Evolutionary conservation across 2,113 vertebrate species (phyloP).

Genomic region (Psammodynastes pulverulentus): DNA sequence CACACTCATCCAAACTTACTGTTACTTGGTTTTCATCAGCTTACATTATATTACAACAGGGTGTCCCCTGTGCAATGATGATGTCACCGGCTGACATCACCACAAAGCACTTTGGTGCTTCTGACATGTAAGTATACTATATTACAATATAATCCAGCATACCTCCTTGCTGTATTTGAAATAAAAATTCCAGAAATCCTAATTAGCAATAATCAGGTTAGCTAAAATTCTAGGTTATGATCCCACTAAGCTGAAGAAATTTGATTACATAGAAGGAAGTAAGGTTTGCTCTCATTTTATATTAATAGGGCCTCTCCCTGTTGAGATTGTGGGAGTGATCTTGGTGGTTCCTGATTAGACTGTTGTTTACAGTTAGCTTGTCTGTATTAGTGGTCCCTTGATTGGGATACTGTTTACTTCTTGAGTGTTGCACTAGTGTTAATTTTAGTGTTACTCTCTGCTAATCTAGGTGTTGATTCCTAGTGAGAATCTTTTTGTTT

Average conservation of each 20-base stretch:
- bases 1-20: neutral
- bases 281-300: no score
- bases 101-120: neutral
- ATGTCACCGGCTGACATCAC: neutral
- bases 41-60: neutral
- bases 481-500: no score
- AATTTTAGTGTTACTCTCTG: no score
- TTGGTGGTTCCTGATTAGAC: no score
- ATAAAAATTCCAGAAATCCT: neutral
- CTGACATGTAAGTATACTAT: neutral
- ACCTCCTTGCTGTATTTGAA: neutral
- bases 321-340: no score
- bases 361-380: no score
- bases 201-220: neutral
- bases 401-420: no score
- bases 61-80: neutral
- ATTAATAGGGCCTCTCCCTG: no score
- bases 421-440: no score
- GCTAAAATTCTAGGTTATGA: neutral
- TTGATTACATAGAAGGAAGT: no score
- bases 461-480: no score
- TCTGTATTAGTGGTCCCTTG: no score
- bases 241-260: neutral
- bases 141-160: neutral
- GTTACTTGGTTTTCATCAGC: neutral